Conservation (phyloP, 2,797 vertebrate species). For the Cuniculus paca region DNA sequence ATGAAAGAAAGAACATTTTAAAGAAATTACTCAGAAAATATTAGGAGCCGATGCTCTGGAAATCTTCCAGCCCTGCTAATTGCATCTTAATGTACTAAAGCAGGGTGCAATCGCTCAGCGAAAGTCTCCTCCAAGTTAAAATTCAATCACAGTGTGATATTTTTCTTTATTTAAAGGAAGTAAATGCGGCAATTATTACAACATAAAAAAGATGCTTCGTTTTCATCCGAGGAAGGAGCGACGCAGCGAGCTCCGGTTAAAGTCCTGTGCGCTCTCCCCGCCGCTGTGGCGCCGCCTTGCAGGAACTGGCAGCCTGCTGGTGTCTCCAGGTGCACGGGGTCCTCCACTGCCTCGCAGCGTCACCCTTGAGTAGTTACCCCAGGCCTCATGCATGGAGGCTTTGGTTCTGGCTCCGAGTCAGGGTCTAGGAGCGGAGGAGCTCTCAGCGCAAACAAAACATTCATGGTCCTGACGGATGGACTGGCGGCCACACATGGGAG, state of each 20-base stretch:
- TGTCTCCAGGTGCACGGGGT: neutral
- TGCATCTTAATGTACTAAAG: slow-evolving; percentile 33
- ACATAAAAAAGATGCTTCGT: slow-evolving; percentile 58
- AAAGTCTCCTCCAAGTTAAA: slow-evolving; percentile 45
- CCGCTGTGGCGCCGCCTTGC: fast-evolving
- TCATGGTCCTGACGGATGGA: slow-evolving; percentile 69
- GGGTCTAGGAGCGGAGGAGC: slow-evolving; percentile 58
- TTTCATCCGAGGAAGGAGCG: slow-evolving; percentile 24
- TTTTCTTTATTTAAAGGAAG: slow-evolving; percentile 74
- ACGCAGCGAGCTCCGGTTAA: neutral
- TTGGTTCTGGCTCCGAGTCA: slow-evolving; percentile 14
- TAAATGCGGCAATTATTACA: slow-evolving; percentile 68
- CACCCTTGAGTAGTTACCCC: slow-evolving; percentile 52
- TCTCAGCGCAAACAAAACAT: slow-evolving; percentile 61
- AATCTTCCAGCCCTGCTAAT: neutral
- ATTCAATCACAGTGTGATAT: slow-evolving; percentile 62
- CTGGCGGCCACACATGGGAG: slow-evolving; percentile 43
- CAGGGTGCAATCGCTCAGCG: slow-evolving; percentile 14
- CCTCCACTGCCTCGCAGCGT: slow-evolving; percentile 29
- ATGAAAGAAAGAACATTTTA: slow-evolving; percentile 23
- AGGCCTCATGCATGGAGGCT: neutral
- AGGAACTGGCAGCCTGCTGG: neutral
- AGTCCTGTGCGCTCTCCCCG: neutral
- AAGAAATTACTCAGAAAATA: slow-evolving; percentile 73
- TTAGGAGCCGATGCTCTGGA: slow-evolving; percentile 37